These are phyloP conservation scores for Frankliniella intonsa DNA, from an alignment of 2,888 invertebrate species.

Conservation along the genomic window DNA sequence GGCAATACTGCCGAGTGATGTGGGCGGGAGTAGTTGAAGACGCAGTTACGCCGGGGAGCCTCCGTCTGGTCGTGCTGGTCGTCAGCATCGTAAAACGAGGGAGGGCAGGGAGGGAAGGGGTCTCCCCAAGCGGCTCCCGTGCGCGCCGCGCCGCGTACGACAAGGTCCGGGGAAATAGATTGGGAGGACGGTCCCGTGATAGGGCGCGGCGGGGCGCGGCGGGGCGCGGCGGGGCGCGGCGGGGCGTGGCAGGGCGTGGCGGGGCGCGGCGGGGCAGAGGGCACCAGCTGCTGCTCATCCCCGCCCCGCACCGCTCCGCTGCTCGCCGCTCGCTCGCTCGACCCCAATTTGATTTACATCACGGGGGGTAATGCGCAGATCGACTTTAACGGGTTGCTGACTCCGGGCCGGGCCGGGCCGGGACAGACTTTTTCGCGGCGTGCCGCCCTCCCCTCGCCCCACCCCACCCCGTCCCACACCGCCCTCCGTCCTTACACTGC, in stretches of 20 bases:
- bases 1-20: too few species aligned
- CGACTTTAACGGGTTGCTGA: slow-evolving; percentile 23
- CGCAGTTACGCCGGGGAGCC: too few species aligned
- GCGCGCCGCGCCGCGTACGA: too few species aligned
- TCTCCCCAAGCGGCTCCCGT: too few species aligned
- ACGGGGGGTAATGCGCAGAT: background rate
- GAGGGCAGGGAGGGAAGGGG: too few species aligned
- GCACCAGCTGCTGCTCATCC: background rate
- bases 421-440: background rate
- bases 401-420: background rate
- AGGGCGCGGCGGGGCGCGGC: background rate
- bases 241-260: background rate
- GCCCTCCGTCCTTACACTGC: background rate
- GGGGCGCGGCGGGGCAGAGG: background rate
- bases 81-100: too few species aligned
- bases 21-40: too few species aligned
- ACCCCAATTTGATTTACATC: slow-evolving; percentile 9
- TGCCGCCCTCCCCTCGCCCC: background rate
- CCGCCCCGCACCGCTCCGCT: background rate
- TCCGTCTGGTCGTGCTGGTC: too few species aligned
- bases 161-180: too few species aligned
- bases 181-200: too few species aligned
- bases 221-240: background rate
- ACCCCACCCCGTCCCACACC: background rate
- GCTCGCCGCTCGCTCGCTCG: background rate